Evolutionary conservation across 1,140 invertebrate species (phyloP), one percentile per base, ranked within the genome.

Genomic region (Olivierus martensii): DNA sequence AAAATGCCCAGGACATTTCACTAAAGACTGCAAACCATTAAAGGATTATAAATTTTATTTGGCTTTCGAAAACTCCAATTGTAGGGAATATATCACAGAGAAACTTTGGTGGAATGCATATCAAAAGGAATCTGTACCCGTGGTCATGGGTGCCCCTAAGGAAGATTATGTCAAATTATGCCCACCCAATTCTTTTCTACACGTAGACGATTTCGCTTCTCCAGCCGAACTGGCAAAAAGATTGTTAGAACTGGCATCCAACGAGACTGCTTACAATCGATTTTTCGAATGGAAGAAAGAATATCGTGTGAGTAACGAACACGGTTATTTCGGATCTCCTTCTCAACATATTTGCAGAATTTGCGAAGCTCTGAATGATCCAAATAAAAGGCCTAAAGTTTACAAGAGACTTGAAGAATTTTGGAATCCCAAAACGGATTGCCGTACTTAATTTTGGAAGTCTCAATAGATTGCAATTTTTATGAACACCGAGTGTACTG

Each of bases 291-390:
- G 59, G 59, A 51, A 58, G 18, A 34, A 44, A 3, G 5, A 60
- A 0, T 67, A 51, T 46, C 49, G 58, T 14, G 61, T 67, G 2
- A n/a, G 59, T 0, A 67, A 67, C 51, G 79, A 83, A 63, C 80
- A 83, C 63, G 80, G 79, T 0, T 82, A 82, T 62, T 82, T 82
- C 62, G 72, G 76, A 2, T 74, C 74, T 2, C 59, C 65, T 1
- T 59, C 60, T 10, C 50, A 56, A 46, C 65, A 67, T 48, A 52
- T 65, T 39, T 67, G 66, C 45, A 59, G 59, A 9, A 53, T 67
- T 3, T 67, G 66, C 21, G 64, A 67, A 46, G 63, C 63, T 21
- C 53, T 67, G 10, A 66, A 67, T 44, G 58, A 55, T 18, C 61
- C 70, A 12, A 58, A 58, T 17, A 61, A 70, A 15, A 60, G 57